phyloP scores from a whole-genome alignment of 2,888 invertebrate genomes.

The Metacarcinus magister region DNA sequence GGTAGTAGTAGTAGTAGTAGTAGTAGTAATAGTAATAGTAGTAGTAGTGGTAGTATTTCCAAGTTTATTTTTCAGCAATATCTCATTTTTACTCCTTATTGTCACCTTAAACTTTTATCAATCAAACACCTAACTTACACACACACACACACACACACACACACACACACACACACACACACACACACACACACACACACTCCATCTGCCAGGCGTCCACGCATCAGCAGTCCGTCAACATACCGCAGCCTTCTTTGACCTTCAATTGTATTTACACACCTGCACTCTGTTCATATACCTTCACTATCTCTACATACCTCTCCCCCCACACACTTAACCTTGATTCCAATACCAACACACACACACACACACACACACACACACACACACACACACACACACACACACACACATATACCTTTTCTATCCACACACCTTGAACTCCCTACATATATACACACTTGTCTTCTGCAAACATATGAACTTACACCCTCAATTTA shows the following conservation, averaged over 20 bases:
- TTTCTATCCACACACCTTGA: background rate
- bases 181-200: background rate
- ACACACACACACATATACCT: background rate
- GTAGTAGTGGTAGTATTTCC: background rate
- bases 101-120: too few relatives aligned
- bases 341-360: background rate
- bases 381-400: background rate
- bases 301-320: background rate
- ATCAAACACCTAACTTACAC: background rate
- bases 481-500: background rate
- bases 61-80: too few relatives aligned
- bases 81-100: too few relatives aligned
- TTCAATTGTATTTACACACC: background rate
- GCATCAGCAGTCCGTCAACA: background rate
- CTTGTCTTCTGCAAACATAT: background rate
- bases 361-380: background rate
- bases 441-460: background rate
- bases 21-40: background rate
- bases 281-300: background rate
- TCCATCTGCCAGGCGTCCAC: background rate
- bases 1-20: background rate
- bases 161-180: constrained; percentile 26
- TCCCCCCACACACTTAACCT: background rate
- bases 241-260: background rate
- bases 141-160: constrained; percentile 26